Percentiles rank a stretch among this genome's conserved stretches.
These are phyloP conservation scores for Oreohelix idahoensis DNA, from an alignment of 1,140 invertebrate genomes.

Conservation along the genomic window DNA sequence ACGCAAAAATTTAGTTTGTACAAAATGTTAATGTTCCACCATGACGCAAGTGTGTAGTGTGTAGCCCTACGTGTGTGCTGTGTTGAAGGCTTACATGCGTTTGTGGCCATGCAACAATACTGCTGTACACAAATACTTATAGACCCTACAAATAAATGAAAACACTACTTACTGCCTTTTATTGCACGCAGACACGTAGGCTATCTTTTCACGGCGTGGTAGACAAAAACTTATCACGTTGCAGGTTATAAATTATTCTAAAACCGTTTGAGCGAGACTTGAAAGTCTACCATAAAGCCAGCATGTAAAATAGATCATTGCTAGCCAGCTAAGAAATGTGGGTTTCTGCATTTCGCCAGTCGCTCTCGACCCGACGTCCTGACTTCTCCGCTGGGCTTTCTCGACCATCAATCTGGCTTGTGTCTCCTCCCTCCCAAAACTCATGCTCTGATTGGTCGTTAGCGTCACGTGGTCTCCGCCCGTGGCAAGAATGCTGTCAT, in stretches of 20 bases:
- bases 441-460: conserved; percentile 26
- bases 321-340: background rate
- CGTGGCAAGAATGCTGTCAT: background rate
- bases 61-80: no score
- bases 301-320: background rate
- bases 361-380: background rate
- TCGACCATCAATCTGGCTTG: background rate
- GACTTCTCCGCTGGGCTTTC: background rate
- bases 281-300: background rate
- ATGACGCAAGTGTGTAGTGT: no score
- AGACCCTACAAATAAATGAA: no score
- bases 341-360: background rate
- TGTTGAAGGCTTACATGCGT: no score
- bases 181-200: no score
- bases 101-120: no score
- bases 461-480: conserved; percentile 24
- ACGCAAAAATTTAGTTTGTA: no score
- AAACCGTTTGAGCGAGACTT: background rate
- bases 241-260: background rate
- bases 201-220: no score
- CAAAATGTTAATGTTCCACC: no score
- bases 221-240: no score
- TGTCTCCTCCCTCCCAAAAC: conserved; percentile 11
- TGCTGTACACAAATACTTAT: no score
- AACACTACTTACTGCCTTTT: no score